Conservation (phyloP, 2,888 invertebrate species). For the Aphrophora alni region DNA sequence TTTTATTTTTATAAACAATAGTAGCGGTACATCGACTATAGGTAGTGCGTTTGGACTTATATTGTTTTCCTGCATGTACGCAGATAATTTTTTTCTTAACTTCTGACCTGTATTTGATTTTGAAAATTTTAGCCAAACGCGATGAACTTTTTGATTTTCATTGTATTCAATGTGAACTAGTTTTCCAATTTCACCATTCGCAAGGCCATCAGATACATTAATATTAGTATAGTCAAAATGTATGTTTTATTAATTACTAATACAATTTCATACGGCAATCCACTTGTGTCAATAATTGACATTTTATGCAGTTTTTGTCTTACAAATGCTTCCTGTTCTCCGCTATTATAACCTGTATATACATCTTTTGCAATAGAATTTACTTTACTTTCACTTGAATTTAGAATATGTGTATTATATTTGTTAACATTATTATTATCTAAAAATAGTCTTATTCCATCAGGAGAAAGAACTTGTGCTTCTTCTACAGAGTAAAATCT, state of each 20-base stretch:
- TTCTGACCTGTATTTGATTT: too few species aligned
- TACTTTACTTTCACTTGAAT: background rate
- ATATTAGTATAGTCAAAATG: slow-evolving; percentile 54
- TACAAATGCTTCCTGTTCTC: slow-evolving; percentile 39
- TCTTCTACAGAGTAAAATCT: slow-evolving; percentile 44
- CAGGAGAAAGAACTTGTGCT: background rate
- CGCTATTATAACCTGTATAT: slow-evolving; percentile 37
- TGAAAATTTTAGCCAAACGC: too few species aligned
- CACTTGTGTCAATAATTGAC: slow-evolving; percentile 51
- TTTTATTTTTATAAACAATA: too few species aligned
- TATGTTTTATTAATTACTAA: slow-evolving; percentile 45
- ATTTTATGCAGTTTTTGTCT: slow-evolving; percentile 48
- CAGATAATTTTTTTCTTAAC: too few species aligned
- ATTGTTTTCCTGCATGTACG: too few species aligned
- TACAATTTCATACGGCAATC: slow-evolving; percentile 50
- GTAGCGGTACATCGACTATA: too few species aligned
- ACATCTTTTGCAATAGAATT: slow-evolving; percentile 14
- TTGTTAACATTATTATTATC: background rate
- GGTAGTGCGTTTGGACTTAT: too few species aligned
- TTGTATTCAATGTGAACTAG: slow-evolving; percentile 49
- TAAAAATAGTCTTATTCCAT: background rate
- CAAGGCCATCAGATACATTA: slow-evolving; percentile 53
- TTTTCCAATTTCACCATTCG: slow-evolving; percentile 52
- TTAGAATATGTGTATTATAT: background rate
- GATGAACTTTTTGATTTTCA: too few species aligned